A percentile compares a stretch with the other conserved stretches of the same genome.
Evolutionary conservation across 2,888 invertebrate genomes (phyloP).

Genomic region (Thymelicus sylvestris): DNA sequence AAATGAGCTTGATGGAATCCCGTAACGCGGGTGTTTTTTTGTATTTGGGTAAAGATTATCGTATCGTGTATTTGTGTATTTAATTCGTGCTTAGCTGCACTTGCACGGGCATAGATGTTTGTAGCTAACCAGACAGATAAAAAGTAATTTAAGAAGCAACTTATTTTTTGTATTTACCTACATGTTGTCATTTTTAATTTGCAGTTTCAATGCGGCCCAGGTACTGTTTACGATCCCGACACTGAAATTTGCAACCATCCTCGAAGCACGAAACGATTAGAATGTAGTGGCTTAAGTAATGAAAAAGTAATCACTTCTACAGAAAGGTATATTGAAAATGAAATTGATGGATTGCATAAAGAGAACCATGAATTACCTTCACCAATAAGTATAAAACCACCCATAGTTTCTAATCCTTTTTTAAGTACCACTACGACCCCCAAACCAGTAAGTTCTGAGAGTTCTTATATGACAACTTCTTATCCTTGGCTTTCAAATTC

Average conservation of each 20-base stretch:
- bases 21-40: no score
- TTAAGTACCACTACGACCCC: neutral
- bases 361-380: conserved; percentile 58
- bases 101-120: no score
- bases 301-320: conserved; percentile 31
- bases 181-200: conserved; percentile 44
- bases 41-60: no score
- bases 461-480: conserved; percentile 32
- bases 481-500: conserved; percentile 37
- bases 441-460: conserved; percentile 6
- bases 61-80: no score
- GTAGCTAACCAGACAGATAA: no score
- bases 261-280: conserved; percentile 86
- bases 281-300: conserved; percentile 82
- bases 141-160: no score
- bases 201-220: conserved; percentile 89
- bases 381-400: conserved; percentile 59
- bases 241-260: conserved; percentile 89
- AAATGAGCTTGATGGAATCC: no score
- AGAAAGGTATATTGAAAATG: conserved; percentile 68
- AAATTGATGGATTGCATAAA: conserved; percentile 61
- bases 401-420: conserved; percentile 41
- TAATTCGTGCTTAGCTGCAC: no score
- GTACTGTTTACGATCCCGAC: conserved; percentile 89
- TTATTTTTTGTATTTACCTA: no score